Percentiles rank a stretch among this genome's conserved stretches.
phyloP scores from a whole-genome alignment of 2,888 invertebrate genomes.

The Leucozona laternaria region DNA sequence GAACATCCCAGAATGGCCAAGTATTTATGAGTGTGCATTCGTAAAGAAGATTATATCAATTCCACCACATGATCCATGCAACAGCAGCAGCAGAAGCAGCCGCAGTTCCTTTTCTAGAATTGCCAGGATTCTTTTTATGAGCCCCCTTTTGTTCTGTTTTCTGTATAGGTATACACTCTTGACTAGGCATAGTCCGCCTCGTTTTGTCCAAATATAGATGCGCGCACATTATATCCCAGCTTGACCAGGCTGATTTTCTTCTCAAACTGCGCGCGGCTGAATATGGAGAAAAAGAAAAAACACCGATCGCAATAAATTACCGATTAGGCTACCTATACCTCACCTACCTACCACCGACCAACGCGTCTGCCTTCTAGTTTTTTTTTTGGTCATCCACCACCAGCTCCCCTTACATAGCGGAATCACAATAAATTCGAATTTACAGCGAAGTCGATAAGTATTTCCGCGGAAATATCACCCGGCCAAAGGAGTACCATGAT shows the following conservation, averaged over 20 bases:
- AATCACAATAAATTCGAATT: slow-evolving; percentile 74
- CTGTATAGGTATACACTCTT: neutral
- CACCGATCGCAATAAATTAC: slow-evolving; percentile 81
- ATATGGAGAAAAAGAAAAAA: slow-evolving; percentile 38
- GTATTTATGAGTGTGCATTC: slow-evolving; percentile 73
- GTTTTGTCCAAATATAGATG: slow-evolving; percentile 58
- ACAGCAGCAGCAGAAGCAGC: neutral
- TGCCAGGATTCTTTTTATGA: slow-evolving; percentile 56
- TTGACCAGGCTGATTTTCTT: slow-evolving; percentile 26
- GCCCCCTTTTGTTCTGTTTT: slow-evolving; percentile 27
- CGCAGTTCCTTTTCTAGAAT: slow-evolving; percentile 71
- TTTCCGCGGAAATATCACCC: slow-evolving; percentile 65
- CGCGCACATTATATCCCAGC: slow-evolving; percentile 40
- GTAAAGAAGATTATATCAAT: slow-evolving; percentile 73
- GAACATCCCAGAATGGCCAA: slow-evolving; percentile 60
- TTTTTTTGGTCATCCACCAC: slow-evolving; percentile 28
- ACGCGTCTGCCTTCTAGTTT: slow-evolving; percentile 28
- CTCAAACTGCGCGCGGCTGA: neutral
- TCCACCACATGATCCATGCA: slow-evolving; percentile 50
- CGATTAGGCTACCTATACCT: slow-evolving; percentile 80
- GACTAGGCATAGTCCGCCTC: slow-evolving; percentile 39
- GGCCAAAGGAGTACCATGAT: neutral
- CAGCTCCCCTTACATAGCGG: slow-evolving; percentile 25
- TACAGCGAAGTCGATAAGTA: slow-evolving; percentile 70
- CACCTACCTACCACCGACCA: slow-evolving; percentile 21